These are phyloP conservation scores for Callitettix versicolor DNA, from an alignment of 1,140 invertebrate genomes.

Conservation along the genomic window DNA sequence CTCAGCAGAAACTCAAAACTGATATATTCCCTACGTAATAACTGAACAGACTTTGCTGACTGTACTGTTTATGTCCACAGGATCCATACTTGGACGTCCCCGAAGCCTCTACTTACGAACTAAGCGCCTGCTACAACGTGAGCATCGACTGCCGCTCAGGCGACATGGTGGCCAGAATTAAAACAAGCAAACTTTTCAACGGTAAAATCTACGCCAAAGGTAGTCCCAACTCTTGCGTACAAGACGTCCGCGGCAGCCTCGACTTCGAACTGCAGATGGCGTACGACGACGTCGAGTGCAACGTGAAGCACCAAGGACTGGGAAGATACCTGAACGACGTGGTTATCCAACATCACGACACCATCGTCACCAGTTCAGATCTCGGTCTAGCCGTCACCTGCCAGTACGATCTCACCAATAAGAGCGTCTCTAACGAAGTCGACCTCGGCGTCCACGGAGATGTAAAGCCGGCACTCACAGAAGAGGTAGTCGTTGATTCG, in stretches of 20 bases:
- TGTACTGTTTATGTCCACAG: too few relatives aligned
- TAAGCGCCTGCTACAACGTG: conserved; percentile 89
- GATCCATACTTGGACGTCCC: conserved; percentile 82
- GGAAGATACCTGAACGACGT: conserved; percentile 81
- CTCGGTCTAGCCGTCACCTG: conserved; percentile 83
- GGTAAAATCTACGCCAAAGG: conserved; percentile 91
- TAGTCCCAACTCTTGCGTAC: conserved; percentile 81
- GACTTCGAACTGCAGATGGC: conserved; percentile 82
- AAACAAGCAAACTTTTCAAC: conserved; percentile 84
- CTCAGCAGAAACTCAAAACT: too few relatives aligned
- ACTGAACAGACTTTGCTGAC: too few relatives aligned
- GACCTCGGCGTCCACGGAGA: conserved; percentile 81
- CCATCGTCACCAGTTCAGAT: conserved; percentile 88
- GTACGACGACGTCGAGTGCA: conserved; percentile 85
- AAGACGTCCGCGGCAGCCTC: conserved; percentile 70
- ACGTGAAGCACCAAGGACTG: conserved; percentile 72
- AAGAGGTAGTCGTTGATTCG: conserved; percentile 80
- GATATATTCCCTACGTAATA: too few relatives aligned
- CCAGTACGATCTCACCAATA: conserved; percentile 87
- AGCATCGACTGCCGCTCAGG: conserved; percentile 83
- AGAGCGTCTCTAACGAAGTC: conserved; percentile 84
- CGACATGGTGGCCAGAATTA: conserved; percentile 85
- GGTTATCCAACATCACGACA: conserved; percentile 89
- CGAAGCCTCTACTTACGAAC: conserved; percentile 81
- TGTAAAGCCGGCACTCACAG: conserved; percentile 60